phyloP scores from a whole-genome alignment of 1,140 invertebrate genomes.

The Plectrocnemia conspersa region DNA sequence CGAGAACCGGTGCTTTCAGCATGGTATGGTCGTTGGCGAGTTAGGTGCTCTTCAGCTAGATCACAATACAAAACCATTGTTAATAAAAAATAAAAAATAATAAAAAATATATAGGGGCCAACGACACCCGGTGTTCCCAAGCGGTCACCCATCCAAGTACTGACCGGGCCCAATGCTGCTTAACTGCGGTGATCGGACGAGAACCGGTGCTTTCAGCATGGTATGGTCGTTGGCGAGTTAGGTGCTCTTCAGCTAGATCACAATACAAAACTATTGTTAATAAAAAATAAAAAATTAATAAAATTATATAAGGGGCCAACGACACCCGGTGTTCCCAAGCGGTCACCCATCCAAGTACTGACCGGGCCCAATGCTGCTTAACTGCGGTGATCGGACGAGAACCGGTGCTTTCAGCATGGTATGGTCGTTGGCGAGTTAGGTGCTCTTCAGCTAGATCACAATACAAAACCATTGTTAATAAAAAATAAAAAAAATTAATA shows the following conservation, averaged over 20 bases:
- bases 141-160: constrained; percentile 32
- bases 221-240: constrained; percentile 16
- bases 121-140: constrained; percentile 28
- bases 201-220: constrained; percentile 12
- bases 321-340: constrained; percentile 28
- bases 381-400: constrained; percentile 17
- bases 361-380: constrained; percentile 11
- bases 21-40: constrained; percentile 14
- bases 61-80: no score
- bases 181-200: constrained; percentile 17
- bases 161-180: constrained; percentile 12
- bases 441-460: no score
- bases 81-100: no score
- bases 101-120: no score
- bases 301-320: no score
- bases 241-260: no score
- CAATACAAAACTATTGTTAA: no score
- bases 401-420: constrained; percentile 12
- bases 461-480: no score
- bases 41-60: no score
- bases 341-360: constrained; percentile 32
- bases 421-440: constrained; percentile 16
- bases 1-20: constrained; percentile 15
- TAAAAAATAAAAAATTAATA: no score
- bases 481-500: no score